Conservation (phyloP, 2,888 invertebrate genomes). For the Sarcophaga variegata region DNA sequence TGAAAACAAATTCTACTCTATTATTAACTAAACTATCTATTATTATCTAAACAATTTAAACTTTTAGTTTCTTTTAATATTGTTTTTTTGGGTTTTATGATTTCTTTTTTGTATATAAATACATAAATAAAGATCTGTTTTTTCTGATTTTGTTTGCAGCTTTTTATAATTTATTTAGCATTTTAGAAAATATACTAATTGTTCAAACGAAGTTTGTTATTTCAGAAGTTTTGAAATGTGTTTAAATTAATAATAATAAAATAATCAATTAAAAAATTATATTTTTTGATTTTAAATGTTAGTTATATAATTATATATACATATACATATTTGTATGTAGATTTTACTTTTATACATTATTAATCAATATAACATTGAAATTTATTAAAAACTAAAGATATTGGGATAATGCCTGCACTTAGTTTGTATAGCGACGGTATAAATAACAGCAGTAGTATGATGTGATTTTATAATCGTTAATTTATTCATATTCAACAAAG, state of each 20-base stretch:
- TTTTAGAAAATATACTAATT: slow-evolving; percentile 38
- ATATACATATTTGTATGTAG: not conserved
- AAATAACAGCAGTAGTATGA: too few species aligned
- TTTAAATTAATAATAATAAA: slow-evolving; percentile 5
- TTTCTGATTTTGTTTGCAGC: slow-evolving; percentile 55
- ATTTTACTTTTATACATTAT: too few species aligned
- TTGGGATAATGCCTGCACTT: too few species aligned
- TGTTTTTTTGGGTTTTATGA: slow-evolving; percentile 25
- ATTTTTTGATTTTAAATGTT: slow-evolving; percentile 47
- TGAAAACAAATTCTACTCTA: slow-evolving; percentile 70
- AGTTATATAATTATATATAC: not conserved
- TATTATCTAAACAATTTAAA: slow-evolving; percentile 31
- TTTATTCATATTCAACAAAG: too few species aligned
- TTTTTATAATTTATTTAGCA: slow-evolving; percentile 69
- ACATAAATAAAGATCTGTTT: slow-evolving; percentile 44
- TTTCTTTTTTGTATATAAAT: slow-evolving; percentile 41
- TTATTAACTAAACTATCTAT: slow-evolving; percentile 65
- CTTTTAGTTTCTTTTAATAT: slow-evolving; percentile 15
- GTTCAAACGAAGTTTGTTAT: slow-evolving; percentile 17
- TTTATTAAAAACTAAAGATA: too few species aligned
- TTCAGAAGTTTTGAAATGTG: slow-evolving; percentile 54
- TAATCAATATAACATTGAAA: too few species aligned
- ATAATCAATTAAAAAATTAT: slow-evolving; percentile 4
- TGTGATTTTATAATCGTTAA: too few species aligned
- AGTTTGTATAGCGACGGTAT: too few species aligned